These are phyloP conservation scores for Sorex fumeus DNA, from an alignment of 2,113 vertebrate genomes.

Conservation along the genomic window DNA sequence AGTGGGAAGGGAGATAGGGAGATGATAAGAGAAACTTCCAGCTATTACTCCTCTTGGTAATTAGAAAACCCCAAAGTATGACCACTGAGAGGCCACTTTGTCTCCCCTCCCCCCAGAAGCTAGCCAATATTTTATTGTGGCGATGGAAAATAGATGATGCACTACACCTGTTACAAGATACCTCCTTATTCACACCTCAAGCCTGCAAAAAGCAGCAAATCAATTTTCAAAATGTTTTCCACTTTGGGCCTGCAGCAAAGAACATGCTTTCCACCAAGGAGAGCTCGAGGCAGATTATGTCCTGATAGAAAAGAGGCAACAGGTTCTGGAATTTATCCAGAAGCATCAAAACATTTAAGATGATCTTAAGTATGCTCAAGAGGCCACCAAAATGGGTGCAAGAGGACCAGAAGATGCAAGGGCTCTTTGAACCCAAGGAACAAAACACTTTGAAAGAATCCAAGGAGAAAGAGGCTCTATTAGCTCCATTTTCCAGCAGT, in stretches of 20 bases:
- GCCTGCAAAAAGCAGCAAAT: conserved; percentile 17
- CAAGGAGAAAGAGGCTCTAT: background rate
- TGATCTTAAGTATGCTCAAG: conserved; percentile 6
- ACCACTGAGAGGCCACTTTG: background rate
- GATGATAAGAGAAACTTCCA: background rate
- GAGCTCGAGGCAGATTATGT: conserved; percentile 11
- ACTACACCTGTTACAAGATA: conserved; percentile 34
- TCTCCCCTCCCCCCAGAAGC: background rate
- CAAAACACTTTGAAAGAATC: conserved; percentile 26
- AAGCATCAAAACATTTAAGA: background rate
- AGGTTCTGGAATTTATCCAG: conserved; percentile 40
- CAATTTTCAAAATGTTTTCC: conserved; percentile 50
- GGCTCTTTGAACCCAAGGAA: background rate
- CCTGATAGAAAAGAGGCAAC: background rate
- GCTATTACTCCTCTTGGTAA: background rate
- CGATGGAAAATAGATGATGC: conserved; percentile 18
- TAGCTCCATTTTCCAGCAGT: background rate
- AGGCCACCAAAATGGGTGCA: background rate
- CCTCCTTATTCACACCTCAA: background rate
- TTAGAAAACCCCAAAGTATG: background rate
- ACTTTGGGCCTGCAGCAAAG: conserved; percentile 54
- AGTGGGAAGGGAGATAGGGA: background rate
- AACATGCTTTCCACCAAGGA: background rate
- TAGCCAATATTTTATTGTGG: background rate
- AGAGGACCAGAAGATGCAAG: conserved; percentile 24